Base-by-base conservation (phyloP, 2,113 vertebrate species). In the Ammodytes dubius region DNA sequence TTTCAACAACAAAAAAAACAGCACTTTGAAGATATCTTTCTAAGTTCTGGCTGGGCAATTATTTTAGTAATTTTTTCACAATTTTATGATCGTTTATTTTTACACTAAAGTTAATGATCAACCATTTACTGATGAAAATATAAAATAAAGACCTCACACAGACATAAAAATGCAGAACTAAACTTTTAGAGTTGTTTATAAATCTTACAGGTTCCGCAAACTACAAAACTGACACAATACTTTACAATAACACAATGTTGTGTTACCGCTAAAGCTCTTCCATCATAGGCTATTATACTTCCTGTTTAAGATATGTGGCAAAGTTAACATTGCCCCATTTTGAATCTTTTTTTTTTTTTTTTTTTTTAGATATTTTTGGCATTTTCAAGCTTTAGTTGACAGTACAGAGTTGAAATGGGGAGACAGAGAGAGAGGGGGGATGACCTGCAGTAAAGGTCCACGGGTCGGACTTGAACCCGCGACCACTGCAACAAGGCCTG, bases 251-350 rank as follows among this genome's bases (percentile, higher is more conserved):
- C 1, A 19, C n/a, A 64, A 4, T 11, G 17, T 2, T 45, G 19
- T 39, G 1, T 39, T 43, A 56, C 0, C 74, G 39, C 69, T 14
- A 15, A 35, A 57, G 60, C 61, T 67, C 45, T 64, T 70, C 69
- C 71, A 64, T 58, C 12, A 80, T 8, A n/a, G 4, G 0, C 47
- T 11, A 27, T 27, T 27, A 6, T 0, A 79, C 64, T 78, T 84
- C 81, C 70, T 47, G 2, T 58, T 61, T 3, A 7, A 27, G 35
- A 4, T 5, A 43, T 7, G 40, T 7, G 40, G 49, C 1, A 3
- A 27, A 27, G 27, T 4, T 40, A 50, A 47, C 35, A 59, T 53
- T 70, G 73, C 81, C 60, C 11, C 45, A 39, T 61, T 53, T 17
- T 49, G 0, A 60, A 9, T 13, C 67, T 61, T 46, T n/a, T n/a